Percentiles rank a stretch among this genome's conserved stretches.
phyloP scores from a whole-genome alignment of 1,140 invertebrate genomes.

The Ceratina australensis region DNA sequence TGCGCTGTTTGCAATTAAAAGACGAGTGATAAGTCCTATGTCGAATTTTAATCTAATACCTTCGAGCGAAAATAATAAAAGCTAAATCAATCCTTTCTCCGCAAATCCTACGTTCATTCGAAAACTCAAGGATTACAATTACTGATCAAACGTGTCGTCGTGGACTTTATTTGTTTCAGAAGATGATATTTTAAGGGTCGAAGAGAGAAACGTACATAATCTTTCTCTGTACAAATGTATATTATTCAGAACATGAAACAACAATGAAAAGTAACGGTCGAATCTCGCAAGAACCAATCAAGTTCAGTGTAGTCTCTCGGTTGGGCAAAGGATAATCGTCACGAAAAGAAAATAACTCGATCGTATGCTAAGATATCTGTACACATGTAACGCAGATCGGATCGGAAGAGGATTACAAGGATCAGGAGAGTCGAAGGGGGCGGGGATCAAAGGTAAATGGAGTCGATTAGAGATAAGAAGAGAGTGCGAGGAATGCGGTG shows the following conservation, averaged over 20 bases:
- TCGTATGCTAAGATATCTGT: constrained; percentile 16
- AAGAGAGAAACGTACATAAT: no score
- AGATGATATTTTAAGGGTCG: no score
- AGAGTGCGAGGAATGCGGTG: constrained; percentile 72
- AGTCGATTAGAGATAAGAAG: constrained; percentile 40
- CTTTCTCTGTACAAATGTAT: no score
- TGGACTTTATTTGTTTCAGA: no score
- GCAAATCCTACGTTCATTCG: no score
- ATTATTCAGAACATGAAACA: no score
- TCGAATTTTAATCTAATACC: constrained; percentile 3
- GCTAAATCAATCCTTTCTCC: no score
- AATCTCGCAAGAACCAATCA: no score
- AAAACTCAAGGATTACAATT: no score
- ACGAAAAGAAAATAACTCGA: neutral
- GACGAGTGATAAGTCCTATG: neutral
- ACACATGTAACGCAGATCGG: constrained; percentile 16
- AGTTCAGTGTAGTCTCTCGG: neutral
- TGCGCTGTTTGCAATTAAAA: neutral
- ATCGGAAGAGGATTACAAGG: constrained; percentile 19
- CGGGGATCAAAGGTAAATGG: constrained; percentile 4
- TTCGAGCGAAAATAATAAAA: no score
- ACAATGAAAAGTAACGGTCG: no score
- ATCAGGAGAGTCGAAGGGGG: neutral
- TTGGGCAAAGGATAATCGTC: neutral
- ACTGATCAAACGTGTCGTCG: no score